Evolutionary conservation across 2,797 vertebrate species (phyloP).

Genomic region (Lepilemur septentrionalis): DNA sequence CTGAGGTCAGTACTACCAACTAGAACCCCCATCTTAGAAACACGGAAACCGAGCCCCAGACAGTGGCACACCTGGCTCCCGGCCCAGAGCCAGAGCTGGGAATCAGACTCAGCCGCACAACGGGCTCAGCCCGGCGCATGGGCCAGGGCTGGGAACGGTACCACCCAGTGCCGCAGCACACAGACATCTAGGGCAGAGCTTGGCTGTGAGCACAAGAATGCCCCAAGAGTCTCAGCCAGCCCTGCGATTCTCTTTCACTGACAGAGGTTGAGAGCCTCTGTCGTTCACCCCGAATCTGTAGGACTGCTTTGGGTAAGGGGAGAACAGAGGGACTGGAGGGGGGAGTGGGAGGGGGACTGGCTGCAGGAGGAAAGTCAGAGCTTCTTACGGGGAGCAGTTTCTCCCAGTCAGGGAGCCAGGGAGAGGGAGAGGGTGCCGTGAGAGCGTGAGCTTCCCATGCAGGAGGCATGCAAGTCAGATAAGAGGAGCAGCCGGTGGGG

Average conservation of each 20-base stretch:
- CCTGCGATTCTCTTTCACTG: neutral
- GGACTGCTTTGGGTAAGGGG: neutral
- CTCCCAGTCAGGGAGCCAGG: neutral
- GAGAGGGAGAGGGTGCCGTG: neutral
- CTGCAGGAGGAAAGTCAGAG: neutral
- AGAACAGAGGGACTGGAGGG: neutral
- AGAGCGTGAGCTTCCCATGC: neutral
- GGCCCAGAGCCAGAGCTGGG: neutral
- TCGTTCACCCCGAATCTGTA: neutral
- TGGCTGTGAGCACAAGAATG: neutral
- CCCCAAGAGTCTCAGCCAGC: neutral
- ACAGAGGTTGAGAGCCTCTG: neutral
- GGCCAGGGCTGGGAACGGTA: neutral
- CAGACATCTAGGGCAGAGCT: neutral
- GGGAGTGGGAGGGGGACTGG: neutral
- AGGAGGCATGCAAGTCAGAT: neutral
- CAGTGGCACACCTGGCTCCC: too few species aligned
- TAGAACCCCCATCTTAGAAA: neutral
- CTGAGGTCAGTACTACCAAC: neutral
- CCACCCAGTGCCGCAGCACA: too few species aligned
- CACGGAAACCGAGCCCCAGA: neutral
- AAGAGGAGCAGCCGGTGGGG: neutral
- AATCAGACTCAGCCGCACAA: neutral
- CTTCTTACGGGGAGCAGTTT: neutral
- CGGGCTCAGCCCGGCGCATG: neutral